These are phyloP conservation scores for Piprites chloris DNA, from an alignment of 2,113 vertebrate species.

Conservation along the genomic window DNA sequence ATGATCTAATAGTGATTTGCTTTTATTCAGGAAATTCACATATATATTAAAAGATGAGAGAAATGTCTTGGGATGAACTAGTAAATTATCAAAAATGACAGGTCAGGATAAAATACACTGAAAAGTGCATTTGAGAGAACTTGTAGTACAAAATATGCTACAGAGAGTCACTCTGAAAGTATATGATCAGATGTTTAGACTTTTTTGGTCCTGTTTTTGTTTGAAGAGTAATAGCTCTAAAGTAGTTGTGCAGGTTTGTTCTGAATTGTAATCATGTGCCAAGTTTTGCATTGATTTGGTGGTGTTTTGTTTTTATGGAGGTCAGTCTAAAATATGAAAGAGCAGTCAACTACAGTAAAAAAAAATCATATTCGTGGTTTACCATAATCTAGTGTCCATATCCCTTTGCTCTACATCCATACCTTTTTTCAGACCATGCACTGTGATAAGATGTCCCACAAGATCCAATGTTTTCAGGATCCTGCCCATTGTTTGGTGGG, in stretches of 20 bases:
- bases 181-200: fast-evolving
- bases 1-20: conserved; percentile 5
- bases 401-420: too few species aligned
- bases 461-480: neutral
- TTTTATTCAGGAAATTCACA: neutral
- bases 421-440: neutral
- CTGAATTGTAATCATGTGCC: neutral
- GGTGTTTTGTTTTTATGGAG: neutral
- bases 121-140: neutral
- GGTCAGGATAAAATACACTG: neutral
- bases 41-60: neutral
- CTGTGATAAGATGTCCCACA: neutral
- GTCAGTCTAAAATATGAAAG: neutral
- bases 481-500: neutral
- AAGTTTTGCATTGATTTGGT: neutral
- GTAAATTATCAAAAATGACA: neutral
- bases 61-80: neutral
- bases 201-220: neutral
- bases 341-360: neutral
- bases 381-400: neutral
- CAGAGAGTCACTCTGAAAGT: neutral
- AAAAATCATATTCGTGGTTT: neutral
- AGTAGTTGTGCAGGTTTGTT: neutral
- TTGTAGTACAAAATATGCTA: neutral
- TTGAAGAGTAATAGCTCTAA: neutral